Evolutionary conservation across 2,113 vertebrate genomes (phyloP).

Genomic region (Trematocara macrostoma): DNA sequence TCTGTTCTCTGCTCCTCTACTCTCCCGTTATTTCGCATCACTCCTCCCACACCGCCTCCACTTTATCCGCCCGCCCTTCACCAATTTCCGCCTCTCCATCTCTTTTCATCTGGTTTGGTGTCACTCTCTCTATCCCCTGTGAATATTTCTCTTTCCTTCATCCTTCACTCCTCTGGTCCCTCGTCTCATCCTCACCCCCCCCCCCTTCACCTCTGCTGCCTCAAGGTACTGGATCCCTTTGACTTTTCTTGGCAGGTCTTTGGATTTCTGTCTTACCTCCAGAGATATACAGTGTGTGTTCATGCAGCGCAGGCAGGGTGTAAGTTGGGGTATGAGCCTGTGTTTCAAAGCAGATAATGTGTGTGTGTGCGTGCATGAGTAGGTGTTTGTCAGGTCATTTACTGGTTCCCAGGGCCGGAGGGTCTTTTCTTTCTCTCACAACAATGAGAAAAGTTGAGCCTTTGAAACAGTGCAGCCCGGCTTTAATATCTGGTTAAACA

Average conservation of each 20-base stretch:
- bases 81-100: conserved; percentile 13
- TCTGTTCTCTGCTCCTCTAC: conserved; percentile 3
- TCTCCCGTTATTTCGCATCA: conserved; percentile 11
- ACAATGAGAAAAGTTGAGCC: conserved; percentile 14
- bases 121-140: conserved; percentile 20
- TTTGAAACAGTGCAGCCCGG: conserved; percentile 1
- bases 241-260: conserved; percentile 65
- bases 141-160: conserved; percentile 32
- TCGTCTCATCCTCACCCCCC: neutral
- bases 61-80: neutral
- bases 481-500: conserved; percentile 16
- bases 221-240: conserved; percentile 47
- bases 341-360: neutral
- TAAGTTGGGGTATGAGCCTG: conserved; percentile 10
- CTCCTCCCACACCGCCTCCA: conserved; percentile 24
- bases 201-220: neutral
- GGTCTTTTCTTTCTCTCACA: conserved; percentile 18
- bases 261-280: conserved; percentile 55
- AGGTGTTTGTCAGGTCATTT: conserved; percentile 32
- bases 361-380: neutral
- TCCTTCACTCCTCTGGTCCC: conserved; percentile 32
- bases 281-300: conserved; percentile 40
- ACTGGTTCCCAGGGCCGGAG: conserved; percentile 24
- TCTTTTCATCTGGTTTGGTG: conserved; percentile 28
- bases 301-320: conserved; percentile 20